These are phyloP conservation scores for Ursus arctos DNA, from an alignment of 2,113 vertebrate species.

Conservation along the genomic window DNA sequence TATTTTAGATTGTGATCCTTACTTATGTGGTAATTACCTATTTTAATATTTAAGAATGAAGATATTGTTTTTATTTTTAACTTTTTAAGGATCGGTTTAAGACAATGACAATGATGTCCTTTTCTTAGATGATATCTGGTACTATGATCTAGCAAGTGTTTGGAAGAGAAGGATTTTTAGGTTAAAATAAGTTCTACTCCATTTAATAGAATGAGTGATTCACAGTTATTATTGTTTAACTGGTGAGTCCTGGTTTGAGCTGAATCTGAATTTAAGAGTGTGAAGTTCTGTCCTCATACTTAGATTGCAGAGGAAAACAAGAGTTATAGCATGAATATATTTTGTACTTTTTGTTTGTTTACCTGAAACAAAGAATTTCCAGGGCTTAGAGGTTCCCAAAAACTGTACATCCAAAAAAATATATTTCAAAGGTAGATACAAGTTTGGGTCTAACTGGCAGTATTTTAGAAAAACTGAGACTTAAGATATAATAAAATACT, in stretches of 20 bases:
- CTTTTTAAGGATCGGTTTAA: slow-evolving; percentile 26
- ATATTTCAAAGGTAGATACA: not conserved
- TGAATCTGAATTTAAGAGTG: not conserved
- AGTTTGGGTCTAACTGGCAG: not conserved
- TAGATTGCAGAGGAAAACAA: not conserved
- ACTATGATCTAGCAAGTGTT: not conserved
- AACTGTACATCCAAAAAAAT: not conserved
- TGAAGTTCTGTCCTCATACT: not conserved
- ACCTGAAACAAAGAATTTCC: not conserved
- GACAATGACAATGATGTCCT: not conserved
- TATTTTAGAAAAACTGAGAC: not conserved
- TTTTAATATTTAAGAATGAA: slow-evolving; percentile 64
- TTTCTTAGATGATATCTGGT: not conserved
- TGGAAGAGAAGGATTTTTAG: not conserved
- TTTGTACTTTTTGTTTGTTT: not conserved
- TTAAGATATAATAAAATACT: not conserved
- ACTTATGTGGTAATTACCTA: not conserved
- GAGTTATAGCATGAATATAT: not conserved
- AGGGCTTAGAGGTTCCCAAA: not conserved
- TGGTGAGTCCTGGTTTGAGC: not conserved
- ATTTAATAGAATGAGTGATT: not conserved
- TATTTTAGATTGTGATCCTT: slow-evolving; percentile 24
- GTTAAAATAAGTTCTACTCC: not conserved
- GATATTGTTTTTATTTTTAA: slow-evolving; percentile 33
- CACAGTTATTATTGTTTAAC: not conserved